Percentiles rank a stretch among this genome's conserved stretches.
Evolutionary conservation across 2,888 invertebrate species (phyloP).

Genomic region (Drosophila meridionalis): DNA sequence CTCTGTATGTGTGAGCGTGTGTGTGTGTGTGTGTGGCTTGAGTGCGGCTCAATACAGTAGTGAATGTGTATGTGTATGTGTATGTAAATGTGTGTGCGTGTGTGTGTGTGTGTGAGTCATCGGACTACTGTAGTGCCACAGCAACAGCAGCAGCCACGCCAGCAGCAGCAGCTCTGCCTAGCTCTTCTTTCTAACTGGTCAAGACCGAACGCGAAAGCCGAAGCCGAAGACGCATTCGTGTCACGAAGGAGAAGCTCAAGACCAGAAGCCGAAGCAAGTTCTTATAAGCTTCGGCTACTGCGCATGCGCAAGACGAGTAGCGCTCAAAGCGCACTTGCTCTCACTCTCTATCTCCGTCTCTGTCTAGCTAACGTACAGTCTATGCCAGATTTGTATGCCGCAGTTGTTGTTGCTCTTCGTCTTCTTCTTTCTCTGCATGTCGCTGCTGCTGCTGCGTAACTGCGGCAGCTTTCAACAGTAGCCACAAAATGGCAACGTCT

Average conservation of each 20-base stretch:
- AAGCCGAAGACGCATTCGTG: constrained; percentile 56
- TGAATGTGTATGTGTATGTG: constrained; percentile 33
- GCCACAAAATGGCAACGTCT: constrained; percentile 71
- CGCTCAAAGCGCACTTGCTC: constrained; percentile 41
- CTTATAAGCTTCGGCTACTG: constrained; percentile 72
- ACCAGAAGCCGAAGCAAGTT: constrained; percentile 84
- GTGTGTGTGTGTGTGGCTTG: constrained; percentile 44
- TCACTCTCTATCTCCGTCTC: constrained; percentile 25
- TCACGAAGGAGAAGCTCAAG: constrained; percentile 84
- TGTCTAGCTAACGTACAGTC: constrained; percentile 13
- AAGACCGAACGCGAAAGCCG: constrained; percentile 53
- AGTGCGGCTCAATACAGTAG: constrained; percentile 66
- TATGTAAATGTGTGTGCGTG: constrained; percentile 37
- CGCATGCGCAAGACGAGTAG: constrained; percentile 80
- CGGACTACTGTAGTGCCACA: constrained; percentile 60
- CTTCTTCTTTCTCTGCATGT: constrained; percentile 2
- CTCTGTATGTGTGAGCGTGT: constrained; percentile 29
- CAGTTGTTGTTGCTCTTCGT: constrained; percentile 5
- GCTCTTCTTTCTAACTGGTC: constrained; percentile 71
- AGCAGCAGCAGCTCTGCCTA: constrained; percentile 52
- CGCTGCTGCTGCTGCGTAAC: constrained; percentile 53
- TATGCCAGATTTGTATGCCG: constrained; percentile 15
- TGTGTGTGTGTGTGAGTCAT: constrained; percentile 71
- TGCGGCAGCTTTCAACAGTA: constrained; percentile 65
- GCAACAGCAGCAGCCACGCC: constrained; percentile 35